Evolutionary conservation across 2,113 vertebrate species (phyloP), one percentile per base, ranked within the genome.

Genomic region (Catharus minimus): DNA sequence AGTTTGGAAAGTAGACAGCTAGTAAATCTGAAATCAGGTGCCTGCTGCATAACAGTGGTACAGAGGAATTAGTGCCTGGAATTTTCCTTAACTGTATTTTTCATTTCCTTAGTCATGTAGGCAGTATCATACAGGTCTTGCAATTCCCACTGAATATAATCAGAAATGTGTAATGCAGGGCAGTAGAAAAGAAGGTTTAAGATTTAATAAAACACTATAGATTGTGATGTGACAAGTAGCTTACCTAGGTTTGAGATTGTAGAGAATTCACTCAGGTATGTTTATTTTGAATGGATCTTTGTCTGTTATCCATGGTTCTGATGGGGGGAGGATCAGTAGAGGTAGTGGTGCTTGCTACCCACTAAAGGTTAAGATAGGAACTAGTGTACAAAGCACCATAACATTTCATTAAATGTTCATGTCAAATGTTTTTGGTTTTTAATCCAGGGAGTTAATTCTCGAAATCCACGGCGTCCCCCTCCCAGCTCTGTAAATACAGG

Each of bases 401-500:
- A 72, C 1, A 4, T 65, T 80, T 60, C 4, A 47, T 78, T 64
- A 28, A 53, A 43, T n/a, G 33, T 41, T 86, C 10, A 68, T n/a
- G 5, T 68, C 22, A 56, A 32, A 46, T 76, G 20, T 41, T 89
- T 47, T 27, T 75, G 24, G 1, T 19, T 67, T 52, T 72, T 32
- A 92, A 33, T 91, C 39, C 91, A 99, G 99, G 99, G 99, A 89
- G 98, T 99, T 85, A 99, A 99, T 96, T 99, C 99, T 72, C 98
- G 99, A 95, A 99, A 99, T 96, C 98, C 99, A 16, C 98, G 98
- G n/a, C 98, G 99, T 43, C 98, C 99, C 26, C 99, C 99, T 75
- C 99, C 99, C 82, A 99, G 99, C 84, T 99, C 99, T 17, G 97
- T 99, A 82, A 99, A 99, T 96, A 99, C 99, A 6, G 99, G 99